Percentiles rank a stretch among this genome's conserved stretches.
These are phyloP conservation scores for Aselliscus stoliczkanus DNA, from an alignment of 2,797 vertebrate genomes.

Conservation along the genomic window DNA sequence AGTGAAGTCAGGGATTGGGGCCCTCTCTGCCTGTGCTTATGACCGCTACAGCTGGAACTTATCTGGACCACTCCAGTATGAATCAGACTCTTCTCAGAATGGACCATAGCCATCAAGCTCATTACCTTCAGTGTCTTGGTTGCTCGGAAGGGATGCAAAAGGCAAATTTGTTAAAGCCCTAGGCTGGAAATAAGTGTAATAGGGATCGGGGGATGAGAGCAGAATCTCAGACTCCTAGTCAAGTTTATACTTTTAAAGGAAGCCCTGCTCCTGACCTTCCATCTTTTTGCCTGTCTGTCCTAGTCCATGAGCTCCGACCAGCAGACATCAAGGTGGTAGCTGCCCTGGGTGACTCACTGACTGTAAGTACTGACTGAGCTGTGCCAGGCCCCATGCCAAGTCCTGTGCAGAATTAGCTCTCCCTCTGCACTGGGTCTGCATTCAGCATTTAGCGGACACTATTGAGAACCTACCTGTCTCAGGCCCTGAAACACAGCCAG, in stretches of 20 bases:
- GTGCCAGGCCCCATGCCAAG: neutral
- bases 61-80: neutral
- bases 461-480: neutral
- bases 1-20: neutral
- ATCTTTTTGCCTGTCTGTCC: constrained; percentile 1
- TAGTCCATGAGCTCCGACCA: constrained; percentile 90
- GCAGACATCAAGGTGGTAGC: constrained; percentile 90
- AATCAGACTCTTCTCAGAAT: neutral
- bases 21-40: neutral
- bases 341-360: constrained; percentile 92
- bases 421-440: neutral
- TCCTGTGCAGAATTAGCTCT: neutral
- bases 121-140: no score
- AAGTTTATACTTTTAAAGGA: neutral
- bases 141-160: neutral
- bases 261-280: neutral
- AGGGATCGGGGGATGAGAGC: neutral
- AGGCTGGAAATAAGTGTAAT: neutral
- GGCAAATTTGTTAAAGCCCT: neutral
- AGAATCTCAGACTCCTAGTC: neutral
- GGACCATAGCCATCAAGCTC: neutral
- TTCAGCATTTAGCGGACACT: neutral
- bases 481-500: neutral
- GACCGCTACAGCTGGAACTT: neutral
- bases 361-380: constrained; percentile 81